phyloP scores from a whole-genome alignment of 1,140 invertebrate species.

The Drosophila erecta region DNA sequence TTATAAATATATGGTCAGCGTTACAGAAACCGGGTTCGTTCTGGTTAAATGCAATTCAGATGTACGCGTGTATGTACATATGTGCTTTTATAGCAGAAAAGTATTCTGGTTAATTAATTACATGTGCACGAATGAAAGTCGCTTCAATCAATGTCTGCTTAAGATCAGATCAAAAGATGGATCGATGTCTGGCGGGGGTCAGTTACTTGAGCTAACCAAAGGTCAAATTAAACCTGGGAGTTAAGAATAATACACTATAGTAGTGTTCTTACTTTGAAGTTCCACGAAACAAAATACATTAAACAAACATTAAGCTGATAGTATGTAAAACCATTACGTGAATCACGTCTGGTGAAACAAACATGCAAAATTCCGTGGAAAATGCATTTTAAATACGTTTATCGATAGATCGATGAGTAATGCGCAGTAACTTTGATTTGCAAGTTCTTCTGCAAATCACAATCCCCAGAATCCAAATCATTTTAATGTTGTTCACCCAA shows the following conservation, averaged over 20 bases:
- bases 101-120: conserved; percentile 43
- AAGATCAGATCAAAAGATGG: conserved; percentile 11
- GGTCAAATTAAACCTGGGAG: not conserved
- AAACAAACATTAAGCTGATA: not conserved
- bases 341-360: not conserved
- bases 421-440: not conserved
- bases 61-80: not conserved
- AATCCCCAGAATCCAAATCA: not conserved
- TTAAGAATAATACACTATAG: too few relatives aligned
- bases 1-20: conserved; percentile 37
- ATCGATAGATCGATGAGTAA: conserved; percentile 10
- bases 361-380: conserved; percentile 21
- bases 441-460: not conserved
- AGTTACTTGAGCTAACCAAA: not conserved
- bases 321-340: not conserved
- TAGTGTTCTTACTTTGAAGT: too few relatives aligned
- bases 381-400: conserved; percentile 9
- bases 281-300: not conserved
- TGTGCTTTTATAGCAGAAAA: not conserved
- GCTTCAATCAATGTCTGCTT: conserved; percentile 29
- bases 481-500: not conserved
- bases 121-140: conserved; percentile 11
- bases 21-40: conserved; percentile 30
- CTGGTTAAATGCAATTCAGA: conserved; percentile 31
- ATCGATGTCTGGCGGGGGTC: conserved; percentile 11